Percentiles rank a stretch among this genome's conserved stretches.
Conservation (phyloP, 37 sponge, comb jelly and placozoan genomes). For the Halichondria panicea region DNA sequence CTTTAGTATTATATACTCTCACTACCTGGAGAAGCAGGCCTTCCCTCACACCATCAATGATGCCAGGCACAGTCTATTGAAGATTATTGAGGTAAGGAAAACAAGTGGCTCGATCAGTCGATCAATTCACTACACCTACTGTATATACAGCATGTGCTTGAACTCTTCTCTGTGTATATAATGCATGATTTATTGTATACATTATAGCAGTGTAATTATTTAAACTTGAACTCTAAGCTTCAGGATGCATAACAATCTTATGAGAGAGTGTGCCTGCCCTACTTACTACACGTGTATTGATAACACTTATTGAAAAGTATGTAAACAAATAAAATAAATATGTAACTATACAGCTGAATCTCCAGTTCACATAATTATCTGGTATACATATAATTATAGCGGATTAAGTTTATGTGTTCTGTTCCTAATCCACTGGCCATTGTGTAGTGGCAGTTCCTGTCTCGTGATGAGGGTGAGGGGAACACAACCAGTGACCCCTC, state of each 20-base stretch:
- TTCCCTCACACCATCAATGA: constrained; percentile 52
- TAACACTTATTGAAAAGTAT: no score
- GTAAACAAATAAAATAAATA: no score
- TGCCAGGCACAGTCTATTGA: constrained; percentile 47
- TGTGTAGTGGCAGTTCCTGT: constrained; percentile 65
- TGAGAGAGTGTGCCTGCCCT: no score
- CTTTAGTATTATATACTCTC: constrained; percentile 31
- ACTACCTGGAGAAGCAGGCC: constrained; percentile 31
- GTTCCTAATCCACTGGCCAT: no score
- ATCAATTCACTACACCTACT: neutral
- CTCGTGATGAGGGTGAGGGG: constrained; percentile 66
- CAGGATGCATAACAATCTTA: no score
- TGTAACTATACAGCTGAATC: no score
- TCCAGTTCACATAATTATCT: no score
- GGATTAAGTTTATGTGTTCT: no score
- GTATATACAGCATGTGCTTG: neutral
- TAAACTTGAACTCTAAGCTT: no score
- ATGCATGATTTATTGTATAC: neutral
- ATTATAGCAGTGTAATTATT: no score
- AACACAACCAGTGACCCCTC: constrained; percentile 35
- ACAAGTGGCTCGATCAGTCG: neutral
- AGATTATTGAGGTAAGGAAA: constrained; percentile 59
- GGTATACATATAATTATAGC: no score
- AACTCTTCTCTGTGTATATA: neutral
- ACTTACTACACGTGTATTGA: no score